These are phyloP conservation scores for Balanococcus diminutus DNA, from an alignment of 2,888 invertebrate species.

Conservation along the genomic window DNA sequence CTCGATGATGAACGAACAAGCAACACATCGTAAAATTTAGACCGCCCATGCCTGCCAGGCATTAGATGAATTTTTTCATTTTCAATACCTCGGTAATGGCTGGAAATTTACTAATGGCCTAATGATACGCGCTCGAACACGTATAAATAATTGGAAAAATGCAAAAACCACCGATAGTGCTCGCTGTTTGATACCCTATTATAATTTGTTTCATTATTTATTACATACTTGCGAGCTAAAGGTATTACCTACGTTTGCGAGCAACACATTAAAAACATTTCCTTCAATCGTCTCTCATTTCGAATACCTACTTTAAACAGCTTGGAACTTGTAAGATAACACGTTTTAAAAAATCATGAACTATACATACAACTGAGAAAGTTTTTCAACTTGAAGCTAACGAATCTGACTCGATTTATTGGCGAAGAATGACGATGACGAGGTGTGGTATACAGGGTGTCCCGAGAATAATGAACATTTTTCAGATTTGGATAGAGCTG, in stretches of 20 bases:
- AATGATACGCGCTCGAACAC: not conserved
- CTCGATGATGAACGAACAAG: not conserved
- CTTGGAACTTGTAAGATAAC: not conserved
- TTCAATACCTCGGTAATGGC: not conserved
- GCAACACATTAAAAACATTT: not conserved
- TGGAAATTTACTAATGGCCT: slow-evolving; percentile 7
- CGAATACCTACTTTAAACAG: not conserved
- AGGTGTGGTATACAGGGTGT: too few species aligned
- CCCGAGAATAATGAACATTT: too few species aligned
- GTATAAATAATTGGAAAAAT: slow-evolving; percentile 6
- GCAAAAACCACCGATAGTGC: not conserved
- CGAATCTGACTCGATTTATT: not conserved
- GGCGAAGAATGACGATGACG: not conserved
- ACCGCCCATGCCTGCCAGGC: not conserved
- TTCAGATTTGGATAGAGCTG: too few species aligned
- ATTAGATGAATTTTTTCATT: not conserved
- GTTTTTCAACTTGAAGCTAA: not conserved
- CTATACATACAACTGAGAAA: not conserved
- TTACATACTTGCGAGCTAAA: too few species aligned
- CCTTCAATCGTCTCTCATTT: not conserved
- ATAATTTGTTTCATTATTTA: slow-evolving; percentile 17
- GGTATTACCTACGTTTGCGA: not conserved
- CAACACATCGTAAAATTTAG: slow-evolving; percentile 5
- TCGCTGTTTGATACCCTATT: slow-evolving; percentile 7
- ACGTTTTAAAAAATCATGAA: slow-evolving; percentile 1